A percentile compares a stretch with the other conserved stretches of the same genome.
Evolutionary conservation across 2,797 vertebrate genomes (phyloP).

Genomic region (Chelmon rostratus): DNA sequence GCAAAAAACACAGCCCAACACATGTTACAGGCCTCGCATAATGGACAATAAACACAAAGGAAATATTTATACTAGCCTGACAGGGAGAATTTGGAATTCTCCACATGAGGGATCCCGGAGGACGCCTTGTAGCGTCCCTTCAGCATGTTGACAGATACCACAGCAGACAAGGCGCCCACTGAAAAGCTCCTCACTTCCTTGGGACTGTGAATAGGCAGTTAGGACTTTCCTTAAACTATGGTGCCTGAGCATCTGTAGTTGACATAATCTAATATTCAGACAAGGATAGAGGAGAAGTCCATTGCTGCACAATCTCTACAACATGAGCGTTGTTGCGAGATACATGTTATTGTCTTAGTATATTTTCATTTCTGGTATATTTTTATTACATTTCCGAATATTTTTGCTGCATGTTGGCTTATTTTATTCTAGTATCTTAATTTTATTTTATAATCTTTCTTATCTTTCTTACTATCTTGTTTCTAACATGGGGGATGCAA

Average conservation of each 20-base stretch:
- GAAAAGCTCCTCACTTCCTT: slow-evolving; percentile 57
- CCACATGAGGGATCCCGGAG: slow-evolving; percentile 72
- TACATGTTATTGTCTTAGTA: too few relatives aligned
- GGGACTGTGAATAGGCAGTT: slow-evolving; percentile 62
- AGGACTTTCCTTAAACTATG: slow-evolving; percentile 41
- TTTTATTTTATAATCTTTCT: too few relatives aligned
- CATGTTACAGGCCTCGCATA: slow-evolving; percentile 59
- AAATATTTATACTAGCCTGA: slow-evolving; percentile 79
- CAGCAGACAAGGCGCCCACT: slow-evolving; percentile 70
- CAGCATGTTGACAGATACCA: slow-evolving; percentile 77
- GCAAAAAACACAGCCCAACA: slow-evolving; percentile 25
- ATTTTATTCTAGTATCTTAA: too few relatives aligned
- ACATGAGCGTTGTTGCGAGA: too few relatives aligned
- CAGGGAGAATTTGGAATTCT: slow-evolving; percentile 71
- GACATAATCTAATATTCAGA: slow-evolving; percentile 47
- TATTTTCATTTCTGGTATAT: too few relatives aligned
- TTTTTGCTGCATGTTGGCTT: too few relatives aligned
- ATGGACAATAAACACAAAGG: slow-evolving; percentile 78
- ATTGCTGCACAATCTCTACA: background rate
- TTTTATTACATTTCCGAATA: too few relatives aligned
- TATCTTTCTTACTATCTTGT: too few relatives aligned
- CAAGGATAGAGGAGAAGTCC: background rate
- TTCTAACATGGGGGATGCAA: too few relatives aligned
- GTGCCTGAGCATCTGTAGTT: slow-evolving; percentile 18
- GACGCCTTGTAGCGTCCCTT: slow-evolving; percentile 60